phyloP scores from a whole-genome alignment of 2,888 invertebrate genomes.

The Dolomedes plantarius region DNA sequence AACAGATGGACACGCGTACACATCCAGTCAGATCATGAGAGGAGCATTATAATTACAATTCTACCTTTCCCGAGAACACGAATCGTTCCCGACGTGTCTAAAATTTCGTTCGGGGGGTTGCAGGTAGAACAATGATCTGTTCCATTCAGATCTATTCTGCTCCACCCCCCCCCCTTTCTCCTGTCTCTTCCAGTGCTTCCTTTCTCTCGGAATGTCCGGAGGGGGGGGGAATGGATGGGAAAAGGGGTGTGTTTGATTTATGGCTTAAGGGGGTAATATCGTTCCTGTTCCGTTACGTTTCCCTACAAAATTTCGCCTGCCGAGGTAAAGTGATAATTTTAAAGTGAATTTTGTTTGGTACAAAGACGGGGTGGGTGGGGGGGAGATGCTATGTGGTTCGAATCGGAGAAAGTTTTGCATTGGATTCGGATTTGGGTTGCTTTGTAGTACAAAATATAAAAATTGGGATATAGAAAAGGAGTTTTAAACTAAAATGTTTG shows the following conservation, averaged over 20 bases:
- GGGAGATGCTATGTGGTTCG: neutral
- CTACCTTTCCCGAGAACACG: slow-evolving; percentile 69
- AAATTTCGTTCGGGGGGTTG: slow-evolving; percentile 53
- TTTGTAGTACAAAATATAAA: no score
- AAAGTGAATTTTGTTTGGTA: slow-evolving; percentile 36
- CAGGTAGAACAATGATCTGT: slow-evolving; percentile 17
- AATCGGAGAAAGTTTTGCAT: neutral
- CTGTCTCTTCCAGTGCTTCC: slow-evolving; percentile 16
- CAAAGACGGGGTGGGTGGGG: neutral
- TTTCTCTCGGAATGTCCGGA: slow-evolving; percentile 16
- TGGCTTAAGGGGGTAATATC: slow-evolving; percentile 65
- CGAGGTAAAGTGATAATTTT: slow-evolving; percentile 50
- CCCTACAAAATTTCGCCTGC: slow-evolving; percentile 23
- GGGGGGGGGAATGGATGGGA: slow-evolving; percentile 18
- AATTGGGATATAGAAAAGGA: no score
- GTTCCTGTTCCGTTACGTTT: slow-evolving; percentile 51
- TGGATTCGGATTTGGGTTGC: neutral
- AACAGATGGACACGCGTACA: slow-evolving; percentile 65
- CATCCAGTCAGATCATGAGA: slow-evolving; percentile 66
- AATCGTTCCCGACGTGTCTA: slow-evolving; percentile 62
- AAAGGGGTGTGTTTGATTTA: slow-evolving; percentile 54
- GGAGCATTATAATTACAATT: slow-evolving; percentile 70
- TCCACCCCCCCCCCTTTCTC: slow-evolving; percentile 18
- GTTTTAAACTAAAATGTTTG: no score
- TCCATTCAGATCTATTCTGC: neutral